A percentile compares a stretch with the other conserved stretches of the same genome.
These are phyloP conservation scores for Atherix ibis DNA, from an alignment of 2,888 invertebrate genomes.

Conservation along the genomic window DNA sequence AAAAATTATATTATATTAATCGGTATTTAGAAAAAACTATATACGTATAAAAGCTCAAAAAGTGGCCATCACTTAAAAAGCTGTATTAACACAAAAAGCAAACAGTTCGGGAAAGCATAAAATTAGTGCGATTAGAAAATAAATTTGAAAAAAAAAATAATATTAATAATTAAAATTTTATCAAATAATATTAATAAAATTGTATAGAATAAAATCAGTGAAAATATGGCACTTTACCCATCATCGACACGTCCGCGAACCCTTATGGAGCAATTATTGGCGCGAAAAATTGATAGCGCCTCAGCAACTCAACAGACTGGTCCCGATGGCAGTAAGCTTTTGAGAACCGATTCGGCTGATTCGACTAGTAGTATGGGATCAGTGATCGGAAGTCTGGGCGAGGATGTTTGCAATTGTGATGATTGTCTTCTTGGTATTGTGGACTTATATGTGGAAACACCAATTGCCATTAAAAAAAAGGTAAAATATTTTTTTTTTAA, in stretches of 20 bases:
- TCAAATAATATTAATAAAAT: no score
- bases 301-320: conserved; percentile 36
- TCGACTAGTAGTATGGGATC: conserved; percentile 57
- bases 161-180: no score
- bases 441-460: conserved; percentile 49
- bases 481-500: no score
- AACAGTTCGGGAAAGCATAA: no score
- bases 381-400: conserved; percentile 42
- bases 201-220: neutral
- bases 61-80: no score
- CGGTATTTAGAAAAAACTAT: no score
- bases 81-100: no score
- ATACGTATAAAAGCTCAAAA: no score
- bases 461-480: conserved; percentile 43
- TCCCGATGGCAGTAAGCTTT: conserved; percentile 33
- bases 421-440: conserved; percentile 70
- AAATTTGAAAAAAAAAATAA: no score
- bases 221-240: conserved; percentile 32
- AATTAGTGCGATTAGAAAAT: no score
- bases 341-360: conserved; percentile 63
- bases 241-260: conserved; percentile 50
- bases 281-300: conserved; percentile 67
- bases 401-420: conserved; percentile 68
- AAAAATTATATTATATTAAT: no score
- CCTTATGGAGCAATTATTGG: conserved; percentile 66